Evolutionary conservation across 1,140 invertebrate genomes (phyloP), one percentile per base, ranked within the genome.

Genomic region (Tetragonula clypearis): DNA sequence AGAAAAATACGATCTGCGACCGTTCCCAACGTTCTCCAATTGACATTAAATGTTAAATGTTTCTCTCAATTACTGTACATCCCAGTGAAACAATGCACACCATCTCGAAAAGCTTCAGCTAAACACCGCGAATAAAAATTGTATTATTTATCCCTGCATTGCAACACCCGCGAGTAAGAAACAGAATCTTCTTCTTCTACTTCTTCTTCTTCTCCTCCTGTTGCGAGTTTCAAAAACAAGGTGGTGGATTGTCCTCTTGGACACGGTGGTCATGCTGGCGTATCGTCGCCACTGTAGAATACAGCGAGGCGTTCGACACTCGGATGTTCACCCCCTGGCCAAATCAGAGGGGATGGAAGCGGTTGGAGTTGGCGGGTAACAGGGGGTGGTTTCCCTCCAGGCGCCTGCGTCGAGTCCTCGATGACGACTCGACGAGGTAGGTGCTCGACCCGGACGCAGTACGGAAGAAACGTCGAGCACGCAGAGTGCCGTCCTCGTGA

Each of bases 391-490:
- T 82, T 75, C 84, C 86, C 86, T 84, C 53, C 53, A 78, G 82
- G 94, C 94, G 94, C 94, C 83, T 95, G 94, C 94, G 94, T 93
- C 92, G 91, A 94, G 92, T 92, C 92, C 93, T 86, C 93, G 92
- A 93, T 94, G 93, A 92, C 92, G 92, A 93, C 90, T 90, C 85
- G 88, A 76, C 90, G 90, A 92, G 92, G 91, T 93, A 93, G 93
- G 92, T 93, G 92, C 92, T 93, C 93, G 92, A 94, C 93, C 93
- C 93, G 93, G 94, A 93, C 93, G 92, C 92, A 94, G 93, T 94
- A 88, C 85, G 90, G 91, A 92, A 91, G 90, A 92, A 92, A 89
- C 92, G 90, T 92, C 90, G 73, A 82, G 90, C 90, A 91, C 86
- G 83, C 82, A 84, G 86, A 84, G 73, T 90, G 84, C 58, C 72